phyloP scores from a whole-genome alignment of 2,888 invertebrate species.

The Brachyptera putata region DNA sequence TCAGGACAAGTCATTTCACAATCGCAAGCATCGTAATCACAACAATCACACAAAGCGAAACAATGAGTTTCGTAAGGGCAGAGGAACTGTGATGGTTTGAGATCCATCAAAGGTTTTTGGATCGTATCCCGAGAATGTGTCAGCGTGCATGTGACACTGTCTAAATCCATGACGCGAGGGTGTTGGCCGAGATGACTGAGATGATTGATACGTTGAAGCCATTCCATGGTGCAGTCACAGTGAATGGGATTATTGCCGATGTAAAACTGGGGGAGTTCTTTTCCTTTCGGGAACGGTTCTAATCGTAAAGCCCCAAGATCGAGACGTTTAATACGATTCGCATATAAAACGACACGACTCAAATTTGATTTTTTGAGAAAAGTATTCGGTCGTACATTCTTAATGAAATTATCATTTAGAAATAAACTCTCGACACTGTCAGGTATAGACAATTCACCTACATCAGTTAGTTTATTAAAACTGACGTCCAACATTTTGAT shows the following conservation, averaged over 20 bases:
- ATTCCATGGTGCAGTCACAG: constrained; percentile 85
- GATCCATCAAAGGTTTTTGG: constrained; percentile 55
- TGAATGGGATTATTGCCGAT: constrained; percentile 78
- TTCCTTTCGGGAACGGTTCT: constrained; percentile 59
- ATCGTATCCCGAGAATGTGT: constrained; percentile 49
- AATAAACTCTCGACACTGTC: constrained; percentile 68
- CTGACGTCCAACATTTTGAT: constrained; percentile 75
- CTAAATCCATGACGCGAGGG: constrained; percentile 75
- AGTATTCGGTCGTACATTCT: constrained; percentile 64
- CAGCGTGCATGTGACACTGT: constrained; percentile 71
- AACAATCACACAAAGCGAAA: constrained; percentile 82
- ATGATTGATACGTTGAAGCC: constrained; percentile 76
- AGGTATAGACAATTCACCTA: constrained; percentile 66
- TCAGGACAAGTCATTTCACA: constrained; percentile 87
- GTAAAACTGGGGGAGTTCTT: constrained; percentile 71
- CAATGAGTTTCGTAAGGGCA: constrained; percentile 79
- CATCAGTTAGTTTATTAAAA: constrained; percentile 63
- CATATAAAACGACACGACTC: constrained; percentile 71
- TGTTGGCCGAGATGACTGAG: constrained; percentile 63
- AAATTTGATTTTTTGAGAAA: constrained; percentile 64
- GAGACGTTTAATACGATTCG: constrained; percentile 66
- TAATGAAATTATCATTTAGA: constrained; percentile 70
- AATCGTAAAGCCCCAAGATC: constrained; percentile 68
- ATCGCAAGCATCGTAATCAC: constrained; percentile 87
- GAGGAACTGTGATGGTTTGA: constrained; percentile 71